A percentile compares a stretch with the other conserved stretches of the same genome.
phyloP scores from a whole-genome alignment of 2,113 vertebrate species.

The Cynopterus brachyotis region DNA sequence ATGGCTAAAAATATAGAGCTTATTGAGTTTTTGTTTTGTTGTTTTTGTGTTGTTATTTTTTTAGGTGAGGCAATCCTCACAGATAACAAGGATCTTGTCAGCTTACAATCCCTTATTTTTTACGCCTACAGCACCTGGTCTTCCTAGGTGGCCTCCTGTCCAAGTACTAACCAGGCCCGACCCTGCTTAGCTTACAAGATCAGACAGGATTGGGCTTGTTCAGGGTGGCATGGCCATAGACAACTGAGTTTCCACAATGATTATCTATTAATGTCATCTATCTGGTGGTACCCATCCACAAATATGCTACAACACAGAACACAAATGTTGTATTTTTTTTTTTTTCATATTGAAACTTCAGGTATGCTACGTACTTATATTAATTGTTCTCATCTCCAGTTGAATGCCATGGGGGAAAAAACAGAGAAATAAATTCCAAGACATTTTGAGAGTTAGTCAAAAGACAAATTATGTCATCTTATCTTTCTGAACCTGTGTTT shows the following conservation, averaged over 20 bases:
- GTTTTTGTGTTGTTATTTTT: too few relatives aligned
- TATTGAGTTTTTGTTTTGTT: neutral
- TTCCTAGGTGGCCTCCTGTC: too few relatives aligned
- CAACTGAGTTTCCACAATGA: neutral
- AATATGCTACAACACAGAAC: neutral
- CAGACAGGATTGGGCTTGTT: too few relatives aligned
- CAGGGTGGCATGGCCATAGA: too few relatives aligned
- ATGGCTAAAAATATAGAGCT: neutral
- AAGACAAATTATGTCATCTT: neutral
- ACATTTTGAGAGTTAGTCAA: neutral
- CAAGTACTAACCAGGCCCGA: too few relatives aligned
- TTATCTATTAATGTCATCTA: neutral
- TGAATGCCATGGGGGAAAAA: neutral
- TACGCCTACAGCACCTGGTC: too few relatives aligned
- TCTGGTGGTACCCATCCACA: neutral
- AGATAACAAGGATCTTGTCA: too few relatives aligned
- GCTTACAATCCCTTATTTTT: too few relatives aligned
- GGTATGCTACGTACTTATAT: neutral
- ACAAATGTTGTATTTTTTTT: neutral
- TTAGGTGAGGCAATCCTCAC: too few relatives aligned
- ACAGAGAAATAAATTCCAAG: neutral
- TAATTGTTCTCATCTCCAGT: neutral
- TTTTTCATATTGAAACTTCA: neutral
- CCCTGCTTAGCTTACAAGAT: too few relatives aligned
- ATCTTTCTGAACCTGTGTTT: neutral